phyloP scores from a whole-genome alignment of 2,797 vertebrate genomes.

The Phaenicophaeus curvirostris region DNA sequence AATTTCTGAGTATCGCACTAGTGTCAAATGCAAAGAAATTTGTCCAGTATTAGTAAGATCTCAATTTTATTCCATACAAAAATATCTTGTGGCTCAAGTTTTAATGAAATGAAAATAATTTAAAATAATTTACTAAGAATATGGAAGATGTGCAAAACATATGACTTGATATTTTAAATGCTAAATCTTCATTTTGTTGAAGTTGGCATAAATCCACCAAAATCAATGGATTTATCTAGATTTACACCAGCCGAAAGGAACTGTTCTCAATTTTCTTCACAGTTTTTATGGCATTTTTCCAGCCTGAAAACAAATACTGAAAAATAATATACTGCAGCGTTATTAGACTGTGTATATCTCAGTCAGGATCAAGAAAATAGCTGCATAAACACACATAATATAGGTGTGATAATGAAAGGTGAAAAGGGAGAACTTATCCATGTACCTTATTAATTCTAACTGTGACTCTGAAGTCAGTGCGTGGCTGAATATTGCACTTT shows the following conservation, averaged over 20 bases:
- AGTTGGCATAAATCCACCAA: slow-evolving; percentile 15
- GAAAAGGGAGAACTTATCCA: background rate
- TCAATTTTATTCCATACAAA: background rate
- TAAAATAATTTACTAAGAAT: background rate
- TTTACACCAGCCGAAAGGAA: slow-evolving; percentile 42
- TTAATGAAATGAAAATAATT: background rate
- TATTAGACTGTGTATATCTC: background rate
- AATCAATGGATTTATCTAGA: slow-evolving; percentile 16
- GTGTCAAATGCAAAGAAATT: background rate
- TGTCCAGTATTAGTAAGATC: background rate
- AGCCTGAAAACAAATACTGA: slow-evolving; percentile 33
- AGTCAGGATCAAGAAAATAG: slow-evolving; percentile 10
- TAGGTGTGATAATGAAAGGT: background rate
- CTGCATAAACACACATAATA: background rate
- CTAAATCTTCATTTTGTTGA: slow-evolving; percentile 12
- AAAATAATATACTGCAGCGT: background rate
- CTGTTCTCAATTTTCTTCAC: slow-evolving; percentile 49
- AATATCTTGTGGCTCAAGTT: background rate
- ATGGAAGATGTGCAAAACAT: background rate
- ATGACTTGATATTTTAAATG: slow-evolving; percentile 17
- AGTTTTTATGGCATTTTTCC: slow-evolving; percentile 21
- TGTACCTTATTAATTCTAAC: background rate
- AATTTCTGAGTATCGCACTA: background rate
- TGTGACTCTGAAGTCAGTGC: background rate
- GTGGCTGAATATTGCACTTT: background rate